Base-by-base conservation (phyloP, 2,113 vertebrate species). In the Chrysochloris asiatica region DNA sequence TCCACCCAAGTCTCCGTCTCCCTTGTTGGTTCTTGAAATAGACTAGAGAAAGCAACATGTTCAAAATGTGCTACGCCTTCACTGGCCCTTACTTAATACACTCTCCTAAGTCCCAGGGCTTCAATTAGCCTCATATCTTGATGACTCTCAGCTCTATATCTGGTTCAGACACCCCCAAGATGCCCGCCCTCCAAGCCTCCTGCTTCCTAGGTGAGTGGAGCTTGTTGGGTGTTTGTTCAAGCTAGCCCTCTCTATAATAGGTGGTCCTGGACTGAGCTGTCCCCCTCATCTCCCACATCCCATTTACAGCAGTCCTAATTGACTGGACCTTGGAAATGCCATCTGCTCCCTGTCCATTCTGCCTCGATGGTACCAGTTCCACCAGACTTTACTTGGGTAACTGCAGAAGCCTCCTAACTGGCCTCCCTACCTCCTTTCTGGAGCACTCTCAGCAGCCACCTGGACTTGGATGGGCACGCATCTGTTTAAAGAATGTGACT, bases 41-140 rank as follows among this genome's bases (percentile, higher is more conserved):
- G 24, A 19, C 43, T 6, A 14, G 48, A 48, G 69, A 48, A 21
- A 30, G 14, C 41, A 26, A 1, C 16, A 28, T 1, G 16, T 33
- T 17, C 22, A 3, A 14, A 7, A 10, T 5, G 38, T 22, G 16
- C 48, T 50, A 8, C 43, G 0, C 0, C 48, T n/a, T 33, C 4
- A 0, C 5, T 16, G 48, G 26, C 19, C 69, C 8, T 38, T 11
- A 3, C 24, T 13, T 14, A 26, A 3, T 0, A 16, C 10, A 0
- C 3, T 12, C n/a, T 28, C 41, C 33, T 4, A 61, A n/a, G 48
- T 47, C 36, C 47, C 43, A 24, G 33, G 50, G 65, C 67, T n/a
- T 36, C 67, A 30, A 10, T n/a, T 17, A 36, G 54, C 41, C 59
- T 22, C 28, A 28, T 10, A 59, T 24, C 41, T 63, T 48, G 76